Evolutionary conservation across 2,113 vertebrate genomes (phyloP).

Genomic region (Rallus limicola): DNA sequence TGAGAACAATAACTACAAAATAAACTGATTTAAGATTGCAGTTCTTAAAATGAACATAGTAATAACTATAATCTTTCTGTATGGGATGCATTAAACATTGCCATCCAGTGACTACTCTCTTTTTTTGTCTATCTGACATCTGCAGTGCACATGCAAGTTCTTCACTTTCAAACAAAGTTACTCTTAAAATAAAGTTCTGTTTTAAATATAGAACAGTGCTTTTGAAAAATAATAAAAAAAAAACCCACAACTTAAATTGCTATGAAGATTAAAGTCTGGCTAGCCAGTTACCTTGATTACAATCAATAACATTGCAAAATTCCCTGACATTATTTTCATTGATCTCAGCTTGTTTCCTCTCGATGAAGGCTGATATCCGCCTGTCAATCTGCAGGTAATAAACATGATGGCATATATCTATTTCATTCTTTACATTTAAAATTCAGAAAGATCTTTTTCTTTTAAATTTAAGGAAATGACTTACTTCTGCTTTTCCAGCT

Average conservation of each 20-base stretch:
- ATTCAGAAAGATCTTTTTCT: background rate
- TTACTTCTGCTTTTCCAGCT: conserved; percentile 96
- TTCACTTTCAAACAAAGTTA: conserved; percentile 4
- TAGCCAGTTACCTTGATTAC: conserved; percentile 96
- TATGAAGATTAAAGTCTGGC: conserved; percentile 67
- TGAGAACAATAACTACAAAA: background rate
- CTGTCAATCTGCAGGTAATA: conserved; percentile 92
- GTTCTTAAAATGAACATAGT: background rate
- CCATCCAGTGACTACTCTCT: background rate
- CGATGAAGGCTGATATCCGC: conserved; percentile 99
- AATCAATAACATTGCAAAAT: conserved; percentile 99
- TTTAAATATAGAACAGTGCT: conserved; percentile 27
- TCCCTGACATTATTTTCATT: conserved; percentile 99
- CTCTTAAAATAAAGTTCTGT: conserved; percentile 8
- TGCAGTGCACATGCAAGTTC: background rate
- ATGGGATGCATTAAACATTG: background rate
- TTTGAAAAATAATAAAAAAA: background rate
- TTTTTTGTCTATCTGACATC: background rate
- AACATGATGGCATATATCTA: conserved; percentile 56
- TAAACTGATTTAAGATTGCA: background rate
- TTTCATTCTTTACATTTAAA: conserved; percentile 72
- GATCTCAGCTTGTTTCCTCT: conserved; percentile 99
- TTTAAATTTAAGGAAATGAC: conserved; percentile 19
- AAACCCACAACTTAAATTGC: conserved; percentile 15
- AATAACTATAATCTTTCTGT: background rate